These are phyloP conservation scores for Drosophila pseudotalamancana DNA, from an alignment of 2,888 invertebrate species.

Conservation along the genomic window DNA sequence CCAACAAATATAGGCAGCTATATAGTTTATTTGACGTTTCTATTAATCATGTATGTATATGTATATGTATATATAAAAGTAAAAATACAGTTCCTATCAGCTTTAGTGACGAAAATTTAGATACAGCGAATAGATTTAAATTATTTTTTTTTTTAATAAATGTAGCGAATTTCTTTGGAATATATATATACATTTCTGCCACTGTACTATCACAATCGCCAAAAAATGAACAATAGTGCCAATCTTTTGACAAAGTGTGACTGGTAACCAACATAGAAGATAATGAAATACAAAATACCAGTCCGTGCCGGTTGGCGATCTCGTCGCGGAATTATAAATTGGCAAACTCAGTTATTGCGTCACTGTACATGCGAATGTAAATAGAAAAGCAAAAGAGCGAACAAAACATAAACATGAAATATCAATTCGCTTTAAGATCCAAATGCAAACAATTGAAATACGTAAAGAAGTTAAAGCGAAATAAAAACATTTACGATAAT, in stretches of 20 bases:
- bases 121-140: no score
- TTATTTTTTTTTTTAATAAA: no score
- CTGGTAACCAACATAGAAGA: background rate
- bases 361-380: slow-evolving; percentile 9
- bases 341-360: slow-evolving; percentile 26
- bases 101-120: no score
- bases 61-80: no score
- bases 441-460: slow-evolving; percentile 13
- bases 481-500: slow-evolving; percentile 2
- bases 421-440: slow-evolving; percentile 12
- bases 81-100: no score
- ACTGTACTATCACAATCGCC: no score
- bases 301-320: slow-evolving; percentile 21
- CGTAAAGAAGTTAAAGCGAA: slow-evolving; percentile 18
- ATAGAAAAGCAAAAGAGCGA: slow-evolving; percentile 21
- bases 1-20: no score
- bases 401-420: slow-evolving; percentile 36
- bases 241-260: background rate
- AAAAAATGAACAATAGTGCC: background rate
- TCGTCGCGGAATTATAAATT: slow-evolving; percentile 9
- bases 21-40: no score
- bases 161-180: no score
- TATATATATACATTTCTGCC: no score
- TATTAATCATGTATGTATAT: no score
- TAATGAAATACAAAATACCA: slow-evolving; percentile 15